Base-by-base conservation (phyloP, 2,113 vertebrate genomes). In the Mixornis gularis region DNA sequence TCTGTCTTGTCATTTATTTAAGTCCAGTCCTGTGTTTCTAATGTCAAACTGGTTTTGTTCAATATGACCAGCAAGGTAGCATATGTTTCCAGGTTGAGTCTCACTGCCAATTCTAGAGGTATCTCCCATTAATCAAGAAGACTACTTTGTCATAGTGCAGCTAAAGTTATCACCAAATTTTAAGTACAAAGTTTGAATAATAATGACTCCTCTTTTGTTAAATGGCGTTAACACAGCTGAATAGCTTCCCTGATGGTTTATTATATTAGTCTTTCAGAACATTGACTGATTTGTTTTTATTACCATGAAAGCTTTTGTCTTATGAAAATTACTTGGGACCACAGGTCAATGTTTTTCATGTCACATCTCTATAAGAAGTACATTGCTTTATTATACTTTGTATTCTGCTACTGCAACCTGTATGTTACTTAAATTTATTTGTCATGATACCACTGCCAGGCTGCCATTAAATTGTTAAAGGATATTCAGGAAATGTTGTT, bases 391-490 rank as follows among this genome's bases (percentile, higher is more conserved):
- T 94, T 84, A 73, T 88, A 90, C 81, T 95, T 96, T 87, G 80
- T 85, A 97, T 96, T 95, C 96, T 93, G 80, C 70, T 36, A 20
- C 56, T 62, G 81, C 44, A 71, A 53, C 64, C 85, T 52, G 18
- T 38, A 7, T 87, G 93, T 74, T 96, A 95, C 86, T 93, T 96
- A 90, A 96, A 96, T 97, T 96, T 95, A 97, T 97, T 96, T 92
- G 94, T 93, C 94, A 76, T 93, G 96, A 96, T 87, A 85, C 91
- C 53, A 84, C 78, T 70, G 89, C 91, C 94, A 95, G 91, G 53
- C 43, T 91, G 94, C 94, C 90, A 84, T 97, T 95, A 93, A 95
- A 94, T 76, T 83, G 80, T 93, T 89, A 92, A 95, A 68, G 77
- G 82, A 86, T 66, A 66, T 58, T 87, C 88, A 58, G 63, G 91